These are phyloP conservation scores for Pandion haliaetus DNA, from an alignment of 2,113 vertebrate species.

Conservation along the genomic window DNA sequence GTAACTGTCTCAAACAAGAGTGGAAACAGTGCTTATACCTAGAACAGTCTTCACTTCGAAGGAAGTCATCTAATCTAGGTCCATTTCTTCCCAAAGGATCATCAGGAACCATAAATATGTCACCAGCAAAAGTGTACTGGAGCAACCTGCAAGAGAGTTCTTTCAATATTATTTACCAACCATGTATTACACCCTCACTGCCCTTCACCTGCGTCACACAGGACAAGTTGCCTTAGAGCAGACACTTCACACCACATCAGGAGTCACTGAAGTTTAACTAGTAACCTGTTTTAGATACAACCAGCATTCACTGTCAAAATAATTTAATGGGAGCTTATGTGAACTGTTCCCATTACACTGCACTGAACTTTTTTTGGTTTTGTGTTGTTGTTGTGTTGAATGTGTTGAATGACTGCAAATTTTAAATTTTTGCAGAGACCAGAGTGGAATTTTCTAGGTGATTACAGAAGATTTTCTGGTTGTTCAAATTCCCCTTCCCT, in stretches of 20 bases:
- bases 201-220: background rate
- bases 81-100: conserved; percentile 93
- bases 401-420: background rate
- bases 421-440: background rate
- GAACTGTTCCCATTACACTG: background rate
- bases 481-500: background rate
- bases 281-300: background rate
- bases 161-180: background rate
- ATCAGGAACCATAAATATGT: conserved; percentile 98
- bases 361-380: background rate
- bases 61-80: conserved; percentile 87
- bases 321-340: background rate
- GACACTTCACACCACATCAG: background rate
- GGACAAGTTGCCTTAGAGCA: background rate
- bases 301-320: background rate
- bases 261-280: background rate
- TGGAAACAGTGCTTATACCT: conserved; percentile 69
- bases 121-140: conserved; percentile 93
- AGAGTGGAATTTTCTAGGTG: background rate
- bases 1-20: background rate
- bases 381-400: too few relatives aligned
- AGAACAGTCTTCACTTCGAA: conserved; percentile 72
- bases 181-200: background rate
- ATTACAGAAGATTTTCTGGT: background rate
- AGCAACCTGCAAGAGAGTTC: conserved; percentile 81